These are phyloP conservation scores for Hippocampus guttulatus DNA, from an alignment of 2,113 vertebrate species.

Conservation along the genomic window DNA sequence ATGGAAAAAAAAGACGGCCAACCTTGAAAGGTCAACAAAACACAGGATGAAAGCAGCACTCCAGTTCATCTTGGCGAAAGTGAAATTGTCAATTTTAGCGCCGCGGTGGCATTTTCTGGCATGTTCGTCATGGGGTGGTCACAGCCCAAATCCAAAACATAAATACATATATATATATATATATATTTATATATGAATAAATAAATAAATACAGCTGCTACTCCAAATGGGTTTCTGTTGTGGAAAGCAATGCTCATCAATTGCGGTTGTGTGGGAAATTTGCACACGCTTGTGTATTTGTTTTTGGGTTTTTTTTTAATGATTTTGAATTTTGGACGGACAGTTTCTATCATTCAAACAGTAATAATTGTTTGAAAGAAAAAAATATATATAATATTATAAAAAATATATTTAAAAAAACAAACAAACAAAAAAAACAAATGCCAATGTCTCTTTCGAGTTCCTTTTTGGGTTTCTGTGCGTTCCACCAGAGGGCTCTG, in stretches of 20 bases:
- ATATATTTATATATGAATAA: too few relatives aligned
- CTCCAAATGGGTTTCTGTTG: not conserved
- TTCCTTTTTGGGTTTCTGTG: too few relatives aligned
- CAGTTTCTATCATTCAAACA: too few relatives aligned
- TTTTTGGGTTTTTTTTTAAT: too few relatives aligned
- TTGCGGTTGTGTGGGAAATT: not conserved
- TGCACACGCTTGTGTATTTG: not conserved
- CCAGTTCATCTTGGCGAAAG: slow-evolving; percentile 4
- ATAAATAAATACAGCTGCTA: not conserved
- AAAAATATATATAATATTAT: too few relatives aligned
- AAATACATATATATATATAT: too few relatives aligned
- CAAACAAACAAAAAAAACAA: too few relatives aligned
- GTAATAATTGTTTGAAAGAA: too few relatives aligned
- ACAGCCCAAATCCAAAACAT: not conserved
- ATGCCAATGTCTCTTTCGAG: too few relatives aligned
- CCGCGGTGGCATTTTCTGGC: not conserved
- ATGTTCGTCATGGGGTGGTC: not conserved
- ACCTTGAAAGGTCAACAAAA: slow-evolving; percentile 43
- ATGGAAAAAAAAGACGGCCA: slow-evolving; percentile 65
- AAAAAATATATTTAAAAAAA: too few relatives aligned
- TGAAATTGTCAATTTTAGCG: slow-evolving; percentile 5
- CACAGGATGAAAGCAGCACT: slow-evolving; percentile 21
- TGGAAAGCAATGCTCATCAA: not conserved
- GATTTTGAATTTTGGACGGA: too few relatives aligned
- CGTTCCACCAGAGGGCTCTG: too few relatives aligned